Evolutionary conservation across 2,113 vertebrate genomes (phyloP), one percentile per base, ranked within the genome.

Genomic region (Pseudopipra pipra): DNA sequence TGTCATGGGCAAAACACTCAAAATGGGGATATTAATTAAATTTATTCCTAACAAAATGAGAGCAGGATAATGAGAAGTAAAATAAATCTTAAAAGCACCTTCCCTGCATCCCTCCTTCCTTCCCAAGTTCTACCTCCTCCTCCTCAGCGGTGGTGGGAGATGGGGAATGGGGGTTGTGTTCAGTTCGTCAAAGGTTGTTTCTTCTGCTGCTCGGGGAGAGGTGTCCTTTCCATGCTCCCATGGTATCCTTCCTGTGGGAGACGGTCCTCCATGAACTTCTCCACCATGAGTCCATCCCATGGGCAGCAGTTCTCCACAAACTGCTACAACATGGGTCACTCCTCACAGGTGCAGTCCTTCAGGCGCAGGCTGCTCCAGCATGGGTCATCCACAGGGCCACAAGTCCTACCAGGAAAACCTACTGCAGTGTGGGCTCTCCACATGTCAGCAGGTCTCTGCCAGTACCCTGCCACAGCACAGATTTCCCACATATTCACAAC

Each of bases 221-320:
- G 46, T 44, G 11, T 37, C 39, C 63, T 77, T 87, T 33, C 54
- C 33, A 5, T 52, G 6, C 6, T 77, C 14, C 17, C 2, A 0
- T 77, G 63, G 17, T 9, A 9, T 52, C 22, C 11, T 39, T 59
- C 55, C 18, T 5, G 14, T 19, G 1, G 14, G 33, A 70, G 2
- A 33, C 1, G 19, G 14, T 3, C 59, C 25, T 44, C 3, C 0
- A 3, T 43, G 6, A 59, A 21, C 25, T 76, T 35, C 21, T 25
- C 14, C 33, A 33, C 0, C 0, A 0, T 44, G 37, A 27, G 33
- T 61, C 62, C 31, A 17, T 76, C 44, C 52, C 35, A 27, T 9
- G 13, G 52, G 27, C 17, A 24, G 4, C 37, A 44, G 37, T 43
- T 17, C 44, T 43, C 16, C 44, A 63, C 25, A 27, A 0, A 43